Conservation (phyloP, 1,140 invertebrate species). For the Alviniconcha marisindica region DNA sequence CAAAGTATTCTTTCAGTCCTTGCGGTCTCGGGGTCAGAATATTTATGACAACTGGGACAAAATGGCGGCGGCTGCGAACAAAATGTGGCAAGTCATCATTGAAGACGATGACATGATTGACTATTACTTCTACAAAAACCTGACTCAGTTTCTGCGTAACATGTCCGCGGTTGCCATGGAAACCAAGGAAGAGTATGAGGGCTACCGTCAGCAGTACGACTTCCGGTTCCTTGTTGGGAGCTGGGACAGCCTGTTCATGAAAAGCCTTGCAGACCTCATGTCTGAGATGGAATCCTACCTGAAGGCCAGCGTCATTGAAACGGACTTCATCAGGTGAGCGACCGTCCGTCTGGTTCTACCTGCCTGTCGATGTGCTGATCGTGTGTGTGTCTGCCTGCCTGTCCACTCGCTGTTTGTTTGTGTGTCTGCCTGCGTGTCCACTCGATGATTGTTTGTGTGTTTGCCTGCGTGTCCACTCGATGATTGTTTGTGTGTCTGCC, state of each 20-base stretch:
- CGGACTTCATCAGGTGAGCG: conserved; percentile 54
- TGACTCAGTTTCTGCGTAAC: conserved; percentile 48
- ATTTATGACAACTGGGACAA: conserved; percentile 58
- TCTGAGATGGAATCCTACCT: conserved; percentile 45
- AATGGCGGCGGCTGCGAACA: conserved; percentile 28
- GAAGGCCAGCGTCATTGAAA: conserved; percentile 45
- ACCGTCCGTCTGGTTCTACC: too few species aligned
- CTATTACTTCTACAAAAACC: conserved; percentile 60
- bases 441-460: too few species aligned
- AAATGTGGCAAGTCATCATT: conserved; percentile 58
- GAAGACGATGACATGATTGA: conserved; percentile 57
- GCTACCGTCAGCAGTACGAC: conserved; percentile 45
- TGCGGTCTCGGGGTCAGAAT: conserved; percentile 58
- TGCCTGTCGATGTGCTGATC: too few species aligned
- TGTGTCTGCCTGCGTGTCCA: too few species aligned
- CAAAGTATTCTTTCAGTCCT: conserved; percentile 56
- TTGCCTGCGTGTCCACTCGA: too few species aligned
- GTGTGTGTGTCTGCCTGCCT: too few species aligned
- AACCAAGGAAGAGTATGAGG: conserved; percentile 36
- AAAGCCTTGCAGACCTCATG: conserved; percentile 45
- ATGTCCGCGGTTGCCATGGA: conserved; percentile 43
- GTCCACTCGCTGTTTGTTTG: too few species aligned
- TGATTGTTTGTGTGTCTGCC: too few species aligned
- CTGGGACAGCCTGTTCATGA: conserved; percentile 49
- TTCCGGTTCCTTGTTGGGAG: conserved; percentile 51